A percentile compares a stretch with the other conserved stretches of the same genome.
These are phyloP conservation scores for Ailurus styani DNA, from an alignment of 2,113 vertebrate genomes.

Conservation along the genomic window DNA sequence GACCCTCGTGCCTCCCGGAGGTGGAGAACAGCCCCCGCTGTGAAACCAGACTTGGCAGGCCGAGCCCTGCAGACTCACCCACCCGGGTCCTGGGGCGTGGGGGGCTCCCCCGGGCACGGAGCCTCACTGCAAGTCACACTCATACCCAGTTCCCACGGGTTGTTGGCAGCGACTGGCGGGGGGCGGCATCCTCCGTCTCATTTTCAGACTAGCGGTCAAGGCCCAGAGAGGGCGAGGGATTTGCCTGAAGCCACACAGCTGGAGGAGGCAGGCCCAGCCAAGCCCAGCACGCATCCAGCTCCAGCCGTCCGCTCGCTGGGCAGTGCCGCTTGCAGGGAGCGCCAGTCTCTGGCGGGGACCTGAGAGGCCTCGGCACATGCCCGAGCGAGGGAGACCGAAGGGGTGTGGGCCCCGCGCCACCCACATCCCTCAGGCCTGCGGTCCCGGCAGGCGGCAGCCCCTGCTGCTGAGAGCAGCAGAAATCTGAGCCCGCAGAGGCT, in stretches of 20 bases:
- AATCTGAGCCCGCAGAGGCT: background rate
- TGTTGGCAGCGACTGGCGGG: no score
- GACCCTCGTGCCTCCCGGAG: background rate
- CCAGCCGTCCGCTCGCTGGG: background rate
- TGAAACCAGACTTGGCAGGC: fast-evolving
- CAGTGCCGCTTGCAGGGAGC: fast-evolving
- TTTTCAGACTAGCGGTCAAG: background rate
- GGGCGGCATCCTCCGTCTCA: background rate
- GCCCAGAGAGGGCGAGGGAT: background rate
- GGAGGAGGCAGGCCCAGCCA: fast-evolving
- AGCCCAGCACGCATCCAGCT: fast-evolving
- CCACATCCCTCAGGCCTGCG: background rate
- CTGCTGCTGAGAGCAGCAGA: background rate
- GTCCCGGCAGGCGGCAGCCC: background rate
- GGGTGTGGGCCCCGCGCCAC: background rate
- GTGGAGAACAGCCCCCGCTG: background rate
- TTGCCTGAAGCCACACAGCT: background rate
- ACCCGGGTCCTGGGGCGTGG: fast-evolving
- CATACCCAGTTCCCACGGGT: background rate
- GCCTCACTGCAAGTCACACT: fast-evolving
- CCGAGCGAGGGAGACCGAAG: background rate
- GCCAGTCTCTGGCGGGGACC: fast-evolving
- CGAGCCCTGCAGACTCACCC: fast-evolving
- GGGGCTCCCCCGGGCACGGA: background rate
- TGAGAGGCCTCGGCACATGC: fast-evolving